Conservation (phyloP, 2,888 invertebrate species). For the Caenorhabditis doughertyi region DNA sequence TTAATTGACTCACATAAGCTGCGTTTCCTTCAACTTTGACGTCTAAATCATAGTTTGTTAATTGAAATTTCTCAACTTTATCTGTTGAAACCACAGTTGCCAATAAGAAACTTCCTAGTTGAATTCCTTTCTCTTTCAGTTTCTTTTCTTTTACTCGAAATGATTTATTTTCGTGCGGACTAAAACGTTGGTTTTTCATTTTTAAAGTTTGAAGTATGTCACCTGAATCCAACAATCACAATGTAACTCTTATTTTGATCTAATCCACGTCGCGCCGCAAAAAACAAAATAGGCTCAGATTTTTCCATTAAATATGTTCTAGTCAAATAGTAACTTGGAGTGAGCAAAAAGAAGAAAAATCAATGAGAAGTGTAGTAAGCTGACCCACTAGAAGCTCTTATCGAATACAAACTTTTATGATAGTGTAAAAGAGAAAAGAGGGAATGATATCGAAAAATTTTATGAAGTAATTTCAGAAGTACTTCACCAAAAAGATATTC, state of each 20-base stretch:
- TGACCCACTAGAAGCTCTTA: too few relatives aligned
- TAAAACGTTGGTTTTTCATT: neutral
- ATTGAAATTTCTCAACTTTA: neutral
- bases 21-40: neutral
- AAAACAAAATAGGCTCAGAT: neutral
- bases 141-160: slow-evolving; percentile 5
- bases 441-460: neutral
- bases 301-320: neutral
- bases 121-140: slow-evolving; percentile 1
- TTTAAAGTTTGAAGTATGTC: neutral
- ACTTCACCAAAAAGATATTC: neutral
- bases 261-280: slow-evolving; percentile 20
- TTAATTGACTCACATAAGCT: neutral
- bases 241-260: slow-evolving; percentile 5
- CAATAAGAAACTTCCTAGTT: slow-evolving; percentile 5
- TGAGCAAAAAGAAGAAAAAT: slow-evolving; percentile 5
- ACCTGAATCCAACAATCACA: slow-evolving; percentile 11
- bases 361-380: too few relatives aligned
- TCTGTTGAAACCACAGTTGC: neutral
- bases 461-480: slow-evolving; percentile 17
- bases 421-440: neutral
- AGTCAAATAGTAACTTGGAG: too few relatives aligned
- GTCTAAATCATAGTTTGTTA: slow-evolving; percentile 2
- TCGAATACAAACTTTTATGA: neutral
- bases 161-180: slow-evolving; percentile 5